Conservation (phyloP, 2,113 vertebrate genomes). For the Corythaeola cristata region DNA sequence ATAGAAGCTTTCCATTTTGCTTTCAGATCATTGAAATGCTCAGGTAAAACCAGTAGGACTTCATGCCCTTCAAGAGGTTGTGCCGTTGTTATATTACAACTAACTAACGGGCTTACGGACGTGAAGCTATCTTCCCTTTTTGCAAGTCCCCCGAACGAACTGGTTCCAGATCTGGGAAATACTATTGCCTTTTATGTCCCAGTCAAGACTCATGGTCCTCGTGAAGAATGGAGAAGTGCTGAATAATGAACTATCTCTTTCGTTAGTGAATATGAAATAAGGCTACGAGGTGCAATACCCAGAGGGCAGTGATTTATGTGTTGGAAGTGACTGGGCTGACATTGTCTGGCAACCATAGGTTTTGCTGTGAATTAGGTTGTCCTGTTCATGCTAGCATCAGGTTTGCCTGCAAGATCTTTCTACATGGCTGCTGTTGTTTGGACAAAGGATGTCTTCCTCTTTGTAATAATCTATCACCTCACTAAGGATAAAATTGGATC, state of each 20-base stretch:
- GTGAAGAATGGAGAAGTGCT: neutral
- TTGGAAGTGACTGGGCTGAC: neutral
- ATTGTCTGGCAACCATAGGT: neutral
- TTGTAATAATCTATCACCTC: neutral
- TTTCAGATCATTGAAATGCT: neutral
- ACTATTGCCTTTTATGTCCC: neutral
- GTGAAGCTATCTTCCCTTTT: neutral
- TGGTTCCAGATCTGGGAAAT: neutral
- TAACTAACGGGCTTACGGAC: fast-evolving
- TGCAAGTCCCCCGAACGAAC: neutral
- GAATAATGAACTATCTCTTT: neutral
- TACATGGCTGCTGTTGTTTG: neutral
- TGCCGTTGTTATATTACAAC: neutral
- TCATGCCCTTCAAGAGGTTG: neutral
- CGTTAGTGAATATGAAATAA: neutral
- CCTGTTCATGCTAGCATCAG: neutral
- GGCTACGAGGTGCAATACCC: neutral
- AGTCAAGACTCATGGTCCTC: neutral
- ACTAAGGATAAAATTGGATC: neutral
- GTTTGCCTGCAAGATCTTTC: neutral
- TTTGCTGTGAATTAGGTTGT: neutral
- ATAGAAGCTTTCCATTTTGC: neutral
- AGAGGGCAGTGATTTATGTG: neutral
- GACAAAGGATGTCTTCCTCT: neutral
- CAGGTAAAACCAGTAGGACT: neutral